These are phyloP conservation scores for Pipistrellus pygmaeus DNA, from an alignment of 2,797 vertebrate genomes.

Conservation along the genomic window DNA sequence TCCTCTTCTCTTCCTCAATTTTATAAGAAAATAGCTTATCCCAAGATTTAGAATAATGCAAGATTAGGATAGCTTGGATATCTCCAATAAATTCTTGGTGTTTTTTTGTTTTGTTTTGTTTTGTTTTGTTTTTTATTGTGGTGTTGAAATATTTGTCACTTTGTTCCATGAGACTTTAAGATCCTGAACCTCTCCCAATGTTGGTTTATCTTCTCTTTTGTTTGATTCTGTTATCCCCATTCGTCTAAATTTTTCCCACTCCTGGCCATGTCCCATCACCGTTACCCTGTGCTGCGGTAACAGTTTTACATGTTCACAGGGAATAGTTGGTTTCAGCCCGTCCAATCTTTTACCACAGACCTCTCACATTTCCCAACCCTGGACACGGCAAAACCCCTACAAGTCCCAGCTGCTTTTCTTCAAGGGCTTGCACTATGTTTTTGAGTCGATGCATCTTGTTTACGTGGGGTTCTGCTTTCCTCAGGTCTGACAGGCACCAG, in stretches of 20 bases:
- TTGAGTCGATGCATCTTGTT: background rate
- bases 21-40: background rate
- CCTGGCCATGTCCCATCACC: background rate
- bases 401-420: background rate
- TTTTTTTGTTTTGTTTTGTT: too few relatives aligned
- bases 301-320: background rate
- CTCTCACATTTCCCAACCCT: background rate
- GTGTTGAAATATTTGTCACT: background rate
- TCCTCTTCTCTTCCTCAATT: background rate
- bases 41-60: background rate
- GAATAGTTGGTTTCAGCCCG: background rate
- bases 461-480: background rate
- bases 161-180: background rate
- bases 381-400: too few relatives aligned
- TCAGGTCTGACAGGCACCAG: background rate
- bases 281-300: background rate
- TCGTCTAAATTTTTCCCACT: background rate
- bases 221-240: background rate
- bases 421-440: background rate
- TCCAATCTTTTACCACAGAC: background rate
- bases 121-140: background rate
- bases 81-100: background rate
- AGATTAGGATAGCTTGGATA: background rate
- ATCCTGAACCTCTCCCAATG: background rate
- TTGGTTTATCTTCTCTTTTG: background rate